A percentile compares a stretch with the other conserved stretches of the same genome.
Conservation (phyloP, 1,140 invertebrate genomes). For the Linepithema humile region DNA sequence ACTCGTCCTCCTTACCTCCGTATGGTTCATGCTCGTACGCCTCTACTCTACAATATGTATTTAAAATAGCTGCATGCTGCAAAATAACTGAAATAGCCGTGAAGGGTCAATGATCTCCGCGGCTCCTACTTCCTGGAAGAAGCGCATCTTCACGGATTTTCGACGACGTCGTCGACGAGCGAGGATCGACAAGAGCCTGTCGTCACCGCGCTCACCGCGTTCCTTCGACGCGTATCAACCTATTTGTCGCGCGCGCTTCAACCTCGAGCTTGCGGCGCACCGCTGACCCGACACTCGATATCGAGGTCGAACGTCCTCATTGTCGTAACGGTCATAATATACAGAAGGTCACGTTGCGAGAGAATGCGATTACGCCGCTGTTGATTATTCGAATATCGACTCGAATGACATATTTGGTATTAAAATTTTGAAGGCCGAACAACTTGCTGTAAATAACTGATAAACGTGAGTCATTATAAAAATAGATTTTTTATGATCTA, state of each 20-base stretch:
- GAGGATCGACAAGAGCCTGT: constrained; percentile 49
- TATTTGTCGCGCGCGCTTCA: constrained; percentile 39
- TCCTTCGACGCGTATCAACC: constrained; percentile 3
- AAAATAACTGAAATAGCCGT: constrained; percentile 81
- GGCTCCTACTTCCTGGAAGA: constrained; percentile 78
- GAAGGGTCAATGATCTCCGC: constrained; percentile 79
- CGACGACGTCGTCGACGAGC: constrained; percentile 50
- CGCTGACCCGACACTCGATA: constrained; percentile 47
- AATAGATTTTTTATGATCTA: neutral
- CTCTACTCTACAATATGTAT: constrained; percentile 75
- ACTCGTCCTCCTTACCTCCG: constrained; percentile 61
- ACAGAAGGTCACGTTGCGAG: constrained; percentile 16
- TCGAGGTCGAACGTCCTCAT: constrained; percentile 44
- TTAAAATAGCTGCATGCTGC: constrained; percentile 79
- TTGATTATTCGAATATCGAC: neutral
- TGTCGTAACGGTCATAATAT: constrained; percentile 28
- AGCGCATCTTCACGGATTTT: constrained; percentile 51
- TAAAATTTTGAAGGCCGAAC: neutral
- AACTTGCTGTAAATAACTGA: neutral
- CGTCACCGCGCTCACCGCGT: constrained; percentile 27
- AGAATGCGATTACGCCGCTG: constrained; percentile 12
- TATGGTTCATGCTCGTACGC: constrained; percentile 66
- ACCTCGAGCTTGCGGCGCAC: constrained; percentile 8
- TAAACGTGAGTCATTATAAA: neutral
- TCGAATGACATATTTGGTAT: neutral